These are phyloP conservation scores for Alcis repandata DNA, from an alignment of 2,888 invertebrate genomes.

Conservation along the genomic window DNA sequence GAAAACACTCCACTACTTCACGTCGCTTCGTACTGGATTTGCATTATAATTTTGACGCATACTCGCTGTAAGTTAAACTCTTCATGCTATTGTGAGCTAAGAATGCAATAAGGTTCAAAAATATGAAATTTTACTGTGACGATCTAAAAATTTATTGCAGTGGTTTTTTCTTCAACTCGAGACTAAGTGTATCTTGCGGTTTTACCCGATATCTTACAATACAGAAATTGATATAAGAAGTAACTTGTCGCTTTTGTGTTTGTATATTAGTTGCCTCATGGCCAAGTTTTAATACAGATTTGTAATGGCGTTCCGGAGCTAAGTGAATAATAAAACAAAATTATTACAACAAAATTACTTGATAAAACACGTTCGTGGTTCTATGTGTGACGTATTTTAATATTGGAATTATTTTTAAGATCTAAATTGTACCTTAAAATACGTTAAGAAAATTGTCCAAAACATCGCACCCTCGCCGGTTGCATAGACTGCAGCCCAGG, in stretches of 20 bases:
- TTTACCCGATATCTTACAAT: too few relatives aligned
- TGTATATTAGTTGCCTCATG: too few relatives aligned
- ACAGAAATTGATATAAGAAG: too few relatives aligned
- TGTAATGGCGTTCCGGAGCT: too few relatives aligned
- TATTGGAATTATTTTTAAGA: too few relatives aligned
- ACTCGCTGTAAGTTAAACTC: not conserved
- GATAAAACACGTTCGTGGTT: not conserved
- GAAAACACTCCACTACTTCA: constrained; percentile 21
- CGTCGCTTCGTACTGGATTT: constrained; percentile 17
- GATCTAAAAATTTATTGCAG: too few relatives aligned
- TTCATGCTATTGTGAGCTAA: not conserved
- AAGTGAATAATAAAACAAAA: not conserved
- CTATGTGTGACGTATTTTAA: too few relatives aligned
- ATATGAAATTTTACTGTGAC: too few relatives aligned
- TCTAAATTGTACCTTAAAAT: too few relatives aligned
- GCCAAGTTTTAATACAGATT: not conserved
- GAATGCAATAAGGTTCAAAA: not conserved
- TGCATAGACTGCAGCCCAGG: constrained; percentile 9
- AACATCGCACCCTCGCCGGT: constrained; percentile 6
- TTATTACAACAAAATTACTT: not conserved
- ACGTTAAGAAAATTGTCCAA: not conserved
- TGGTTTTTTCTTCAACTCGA: too few relatives aligned
- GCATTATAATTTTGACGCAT: constrained; percentile 21
- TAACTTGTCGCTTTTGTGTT: too few relatives aligned
- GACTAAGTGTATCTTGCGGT: too few relatives aligned